Conservation (phyloP, 2,888 invertebrate species). For the Lasioglossum calceatum region DNA sequence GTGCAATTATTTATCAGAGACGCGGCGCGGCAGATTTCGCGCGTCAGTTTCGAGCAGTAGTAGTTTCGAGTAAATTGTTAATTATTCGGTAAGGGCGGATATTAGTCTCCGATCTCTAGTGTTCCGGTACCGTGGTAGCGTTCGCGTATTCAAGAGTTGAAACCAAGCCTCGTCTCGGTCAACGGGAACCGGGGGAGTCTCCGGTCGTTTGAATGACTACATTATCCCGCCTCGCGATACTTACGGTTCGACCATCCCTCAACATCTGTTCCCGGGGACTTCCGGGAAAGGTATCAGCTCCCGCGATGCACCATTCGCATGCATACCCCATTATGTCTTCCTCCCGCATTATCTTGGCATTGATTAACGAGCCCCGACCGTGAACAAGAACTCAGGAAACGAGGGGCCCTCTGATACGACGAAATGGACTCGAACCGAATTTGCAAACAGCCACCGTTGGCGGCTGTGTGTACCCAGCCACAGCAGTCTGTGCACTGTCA, state of each 20-base stretch:
- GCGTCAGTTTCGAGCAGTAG: neutral
- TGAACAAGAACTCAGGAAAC: conserved; percentile 61
- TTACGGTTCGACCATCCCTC: conserved; percentile 53
- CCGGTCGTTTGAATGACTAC: conserved; percentile 40
- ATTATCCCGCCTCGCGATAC: conserved; percentile 33
- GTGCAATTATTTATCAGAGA: neutral
- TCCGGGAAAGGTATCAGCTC: conserved; percentile 58
- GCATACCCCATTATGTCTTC: conserved; percentile 65
- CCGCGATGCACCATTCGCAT: conserved; percentile 58
- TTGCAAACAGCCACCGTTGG: conserved; percentile 54
- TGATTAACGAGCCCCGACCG: conserved; percentile 63
- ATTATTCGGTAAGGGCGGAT: conserved; percentile 19
- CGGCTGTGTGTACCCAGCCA: neutral
- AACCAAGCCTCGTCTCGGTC: neutral
- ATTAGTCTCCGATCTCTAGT: neutral
- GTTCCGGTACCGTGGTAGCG: neutral
- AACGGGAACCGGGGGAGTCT: conserved; percentile 2
- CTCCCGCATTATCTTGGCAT: conserved; percentile 64
- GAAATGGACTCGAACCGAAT: conserved; percentile 65
- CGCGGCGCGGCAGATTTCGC: neutral
- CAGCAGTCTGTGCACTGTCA: conserved; percentile 25
- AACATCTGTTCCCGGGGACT: conserved; percentile 47
- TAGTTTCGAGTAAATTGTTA: conserved; percentile 4
- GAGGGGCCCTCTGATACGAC: conserved; percentile 32
- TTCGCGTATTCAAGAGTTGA: neutral